Conservation (phyloP, 2,113 vertebrate genomes). For the Piaya cayana region DNA sequence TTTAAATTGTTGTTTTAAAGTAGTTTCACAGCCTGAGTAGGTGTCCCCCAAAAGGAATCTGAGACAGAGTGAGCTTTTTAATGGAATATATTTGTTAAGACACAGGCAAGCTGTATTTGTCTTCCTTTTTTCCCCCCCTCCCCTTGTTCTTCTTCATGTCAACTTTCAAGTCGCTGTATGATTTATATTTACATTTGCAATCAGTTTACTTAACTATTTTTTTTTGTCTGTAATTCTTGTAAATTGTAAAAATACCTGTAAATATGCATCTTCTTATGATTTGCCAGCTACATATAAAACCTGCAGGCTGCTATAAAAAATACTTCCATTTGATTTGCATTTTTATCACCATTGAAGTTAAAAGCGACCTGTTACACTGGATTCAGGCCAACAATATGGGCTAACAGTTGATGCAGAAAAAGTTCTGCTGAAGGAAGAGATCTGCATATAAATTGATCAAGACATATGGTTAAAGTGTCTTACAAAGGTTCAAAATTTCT, state of each 20-base stretch:
- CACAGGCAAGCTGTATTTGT: neutral
- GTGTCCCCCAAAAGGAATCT: neutral
- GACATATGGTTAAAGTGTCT: slow-evolving; percentile 13
- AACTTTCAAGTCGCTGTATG: neutral
- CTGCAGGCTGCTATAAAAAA: neutral
- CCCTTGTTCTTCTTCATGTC: neutral
- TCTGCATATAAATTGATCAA: slow-evolving; percentile 32
- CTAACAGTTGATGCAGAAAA: neutral
- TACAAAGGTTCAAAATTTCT: slow-evolving; percentile 30
- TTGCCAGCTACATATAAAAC: neutral
- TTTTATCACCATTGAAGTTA: neutral
- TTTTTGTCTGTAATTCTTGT: neutral
- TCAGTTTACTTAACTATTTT: neutral
- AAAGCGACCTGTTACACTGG: neutral
- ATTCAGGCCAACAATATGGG: slow-evolving; percentile 22
- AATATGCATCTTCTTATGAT: neutral
- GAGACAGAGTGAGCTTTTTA: neutral
- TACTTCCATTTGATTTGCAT: neutral
- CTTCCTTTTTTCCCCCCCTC: neutral
- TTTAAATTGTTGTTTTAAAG: neutral
- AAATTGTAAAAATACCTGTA: neutral
- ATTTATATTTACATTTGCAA: neutral
- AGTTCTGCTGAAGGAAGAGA: neutral
- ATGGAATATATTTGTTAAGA: neutral
- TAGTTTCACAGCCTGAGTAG: neutral